A percentile compares a stretch with the other conserved stretches of the same genome.
These are phyloP conservation scores for Eilema depressum DNA, from an alignment of 2,888 invertebrate species.

Conservation along the genomic window DNA sequence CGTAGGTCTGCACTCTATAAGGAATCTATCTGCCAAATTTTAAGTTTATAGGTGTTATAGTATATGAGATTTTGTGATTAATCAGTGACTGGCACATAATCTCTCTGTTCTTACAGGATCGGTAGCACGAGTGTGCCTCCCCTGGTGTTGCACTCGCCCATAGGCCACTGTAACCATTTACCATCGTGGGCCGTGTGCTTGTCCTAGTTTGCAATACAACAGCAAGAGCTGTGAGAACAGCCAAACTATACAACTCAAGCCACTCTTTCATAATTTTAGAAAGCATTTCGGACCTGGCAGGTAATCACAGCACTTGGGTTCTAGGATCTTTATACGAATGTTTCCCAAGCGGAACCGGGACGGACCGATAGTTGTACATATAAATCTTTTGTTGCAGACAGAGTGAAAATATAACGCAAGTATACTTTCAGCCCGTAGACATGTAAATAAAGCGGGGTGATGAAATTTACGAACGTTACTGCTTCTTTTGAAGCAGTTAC, in stretches of 20 bases:
- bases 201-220: neutral
- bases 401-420: neutral
- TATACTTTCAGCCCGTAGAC: neutral
- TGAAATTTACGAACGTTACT: slow-evolving; percentile 11
- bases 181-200: too few relatives aligned
- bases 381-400: slow-evolving; percentile 11
- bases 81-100: too few relatives aligned
- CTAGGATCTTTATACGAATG: slow-evolving; percentile 1
- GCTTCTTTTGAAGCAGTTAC: slow-evolving; percentile 8
- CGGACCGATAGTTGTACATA: neutral
- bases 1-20: too few relatives aligned
- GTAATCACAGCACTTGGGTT: neutral
- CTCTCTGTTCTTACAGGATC: too few relatives aligned
- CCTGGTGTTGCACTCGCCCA: too few relatives aligned
- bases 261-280: neutral
- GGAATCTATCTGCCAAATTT: too few relatives aligned
- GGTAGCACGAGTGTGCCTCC: too few relatives aligned
- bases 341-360: neutral
- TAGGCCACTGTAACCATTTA: too few relatives aligned
- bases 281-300: neutral
- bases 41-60: too few relatives aligned
- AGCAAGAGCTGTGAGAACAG: neutral
- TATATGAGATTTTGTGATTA: too few relatives aligned
- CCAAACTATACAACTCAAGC: neutral
- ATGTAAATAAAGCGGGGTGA: neutral